Conservation (phyloP, 2,797 vertebrate genomes). For the Brotula barbata region DNA sequence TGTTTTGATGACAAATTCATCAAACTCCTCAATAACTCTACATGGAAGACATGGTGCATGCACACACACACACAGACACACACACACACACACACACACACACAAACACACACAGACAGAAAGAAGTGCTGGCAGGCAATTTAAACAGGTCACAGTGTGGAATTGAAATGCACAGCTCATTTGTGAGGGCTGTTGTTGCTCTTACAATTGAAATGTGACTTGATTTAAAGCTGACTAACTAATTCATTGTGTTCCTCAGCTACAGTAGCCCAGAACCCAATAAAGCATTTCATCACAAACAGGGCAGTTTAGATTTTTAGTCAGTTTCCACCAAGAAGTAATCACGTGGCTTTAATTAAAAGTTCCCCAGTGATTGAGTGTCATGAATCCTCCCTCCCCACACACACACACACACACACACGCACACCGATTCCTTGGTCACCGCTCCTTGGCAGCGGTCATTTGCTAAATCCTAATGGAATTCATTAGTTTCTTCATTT, state of each 20-base stretch:
- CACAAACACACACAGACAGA: too few species aligned
- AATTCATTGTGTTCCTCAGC: slow-evolving; percentile 41
- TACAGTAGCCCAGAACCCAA: slow-evolving; percentile 25
- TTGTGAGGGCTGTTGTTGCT: slow-evolving; percentile 43
- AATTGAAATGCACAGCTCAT: slow-evolving; percentile 56
- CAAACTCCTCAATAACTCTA: too few species aligned
- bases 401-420: too few species aligned
- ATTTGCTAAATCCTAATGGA: slow-evolving; percentile 77
- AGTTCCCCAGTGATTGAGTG: slow-evolving; percentile 54
- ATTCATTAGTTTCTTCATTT: slow-evolving; percentile 78
- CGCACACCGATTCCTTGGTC: slow-evolving; percentile 25
- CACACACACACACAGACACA: too few species aligned
- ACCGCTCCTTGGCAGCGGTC: slow-evolving; percentile 65
- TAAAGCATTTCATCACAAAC: slow-evolving; percentile 52
- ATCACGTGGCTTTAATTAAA: slow-evolving; percentile 69
- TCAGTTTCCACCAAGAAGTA: slow-evolving; percentile 44
- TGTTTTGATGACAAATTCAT: too few species aligned
- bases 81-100: too few species aligned
- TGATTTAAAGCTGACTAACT: slow-evolving; percentile 56
- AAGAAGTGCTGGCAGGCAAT: slow-evolving; percentile 36
- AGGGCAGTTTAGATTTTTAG: slow-evolving; percentile 54
- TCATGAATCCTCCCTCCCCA: slow-evolving; percentile 23
- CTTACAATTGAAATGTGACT: slow-evolving; percentile 54
- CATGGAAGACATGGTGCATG: too few species aligned
- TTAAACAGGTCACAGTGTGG: slow-evolving; percentile 31